Percentiles rank a stretch among this genome's conserved stretches.
phyloP scores from a whole-genome alignment of 2,113 vertebrate genomes.

The Fukomys damarensis region DNA sequence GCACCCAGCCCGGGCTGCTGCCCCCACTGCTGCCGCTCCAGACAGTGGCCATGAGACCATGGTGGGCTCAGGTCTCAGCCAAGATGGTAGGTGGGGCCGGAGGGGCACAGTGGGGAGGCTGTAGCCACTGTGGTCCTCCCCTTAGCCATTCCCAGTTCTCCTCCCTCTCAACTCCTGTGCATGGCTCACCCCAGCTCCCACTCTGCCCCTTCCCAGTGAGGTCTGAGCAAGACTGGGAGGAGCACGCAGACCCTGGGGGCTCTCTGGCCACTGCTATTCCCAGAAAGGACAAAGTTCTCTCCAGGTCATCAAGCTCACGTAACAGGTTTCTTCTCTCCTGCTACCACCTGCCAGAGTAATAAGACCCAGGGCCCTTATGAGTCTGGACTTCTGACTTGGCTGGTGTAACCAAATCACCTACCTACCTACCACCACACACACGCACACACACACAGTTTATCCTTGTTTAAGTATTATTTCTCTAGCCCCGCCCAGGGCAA shows the following conservation, averaged over 20 bases:
- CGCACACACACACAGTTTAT: no score
- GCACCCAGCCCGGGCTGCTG: constrained; percentile 84
- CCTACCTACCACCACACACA: neutral
- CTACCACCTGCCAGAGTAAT: neutral
- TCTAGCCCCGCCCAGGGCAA: neutral
- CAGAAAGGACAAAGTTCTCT: neutral
- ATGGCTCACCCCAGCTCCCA: neutral
- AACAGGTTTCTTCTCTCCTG: neutral
- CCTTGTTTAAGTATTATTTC: neutral
- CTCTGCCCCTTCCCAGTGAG: neutral
- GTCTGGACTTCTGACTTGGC: neutral
- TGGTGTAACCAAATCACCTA: neutral
- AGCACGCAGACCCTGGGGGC: neutral
- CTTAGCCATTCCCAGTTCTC: neutral
- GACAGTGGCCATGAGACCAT: constrained; percentile 97
- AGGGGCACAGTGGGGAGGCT: neutral
- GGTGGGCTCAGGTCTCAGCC: constrained; percentile 92
- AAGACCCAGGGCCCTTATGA: neutral
- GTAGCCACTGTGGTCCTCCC: neutral
- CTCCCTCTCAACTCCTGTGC: neutral
- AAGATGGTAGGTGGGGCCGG: constrained; percentile 88
- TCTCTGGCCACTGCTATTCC: neutral
- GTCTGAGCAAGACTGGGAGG: neutral
- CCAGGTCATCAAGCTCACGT: neutral
- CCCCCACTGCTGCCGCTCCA: constrained; percentile 87